Base-by-base conservation (phyloP, 2,797 vertebrate species). In the Odontamblyopus rebecca region DNA sequence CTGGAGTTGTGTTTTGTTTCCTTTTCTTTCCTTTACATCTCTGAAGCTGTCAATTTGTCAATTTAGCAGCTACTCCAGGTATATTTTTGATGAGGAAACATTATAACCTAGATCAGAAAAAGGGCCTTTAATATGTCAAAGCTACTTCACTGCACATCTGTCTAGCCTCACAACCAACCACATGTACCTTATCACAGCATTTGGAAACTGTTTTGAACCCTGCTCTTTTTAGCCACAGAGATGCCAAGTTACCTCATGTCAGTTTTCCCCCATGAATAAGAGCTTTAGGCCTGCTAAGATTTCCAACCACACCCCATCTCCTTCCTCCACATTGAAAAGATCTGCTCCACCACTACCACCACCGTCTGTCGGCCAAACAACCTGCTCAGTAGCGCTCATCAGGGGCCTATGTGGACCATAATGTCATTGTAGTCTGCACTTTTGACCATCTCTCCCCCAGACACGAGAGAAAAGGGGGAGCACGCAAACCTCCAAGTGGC, bases 271-370 rank as follows among this genome's bases (percentile, higher is more conserved):
- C 27, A 3, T 30, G 63, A 66, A 29, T 16, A 18, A 26, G 6
- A 65, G 68, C 53, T 70, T 70, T 27, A 53, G 84, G 84, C 81
- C 82, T 84, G 76, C 74, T 79, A 70, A 80, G 74, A 82, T 72
- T 78, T n/a, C 70, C 82, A 91, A 91, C 91, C 91, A 91, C 91
- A 89, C 90, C 90, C 91, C 87, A 82, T 81, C 79, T 66, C 48
- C 75, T 62, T 66, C 48, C 75, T 62, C 54, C 72, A 67, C 71
- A 65, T 54, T 41, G 30, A 64, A 71, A 72, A 63, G 27, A 60
- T 60, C 27, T n/a, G 65, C 51, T 54, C 50, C 59, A 38, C 67
- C 29, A 27, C 9, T 23, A 38, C 69, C 77, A 48, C 68, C 54
- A 12, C 51, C 32, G 60, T 69, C 74, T 60, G 67, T 70, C 62